These are phyloP conservation scores for Acromyrmex heyeri DNA, from an alignment of 1,140 invertebrate genomes.

Conservation along the genomic window DNA sequence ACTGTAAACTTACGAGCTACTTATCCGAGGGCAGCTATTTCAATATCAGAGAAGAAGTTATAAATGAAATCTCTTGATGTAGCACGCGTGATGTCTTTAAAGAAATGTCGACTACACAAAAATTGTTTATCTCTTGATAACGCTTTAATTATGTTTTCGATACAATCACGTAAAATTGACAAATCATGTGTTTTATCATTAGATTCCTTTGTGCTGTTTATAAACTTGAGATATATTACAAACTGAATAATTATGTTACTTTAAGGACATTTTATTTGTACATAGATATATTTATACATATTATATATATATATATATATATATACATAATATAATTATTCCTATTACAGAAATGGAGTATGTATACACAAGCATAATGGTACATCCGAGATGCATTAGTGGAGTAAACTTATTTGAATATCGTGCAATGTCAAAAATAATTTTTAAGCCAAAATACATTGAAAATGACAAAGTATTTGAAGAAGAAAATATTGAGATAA, in stretches of 20 bases:
- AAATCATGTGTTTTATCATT: constrained; percentile 30
- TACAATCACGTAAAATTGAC: neutral
- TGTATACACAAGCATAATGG: constrained; percentile 68
- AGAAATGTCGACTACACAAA: constrained; percentile 25
- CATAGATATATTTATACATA: constrained; percentile 73
- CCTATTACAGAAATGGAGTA: constrained; percentile 65
- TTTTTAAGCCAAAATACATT: constrained; percentile 68
- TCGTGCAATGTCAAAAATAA: constrained; percentile 73
- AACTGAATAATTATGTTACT: constrained; percentile 67
- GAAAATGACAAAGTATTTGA: constrained; percentile 46
- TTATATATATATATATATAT: constrained; percentile 20
- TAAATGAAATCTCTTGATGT: constrained; percentile 31
- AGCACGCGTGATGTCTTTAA: constrained; percentile 36
- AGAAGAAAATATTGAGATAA: constrained; percentile 15
- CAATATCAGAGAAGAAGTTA: neutral
- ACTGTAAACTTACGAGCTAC: constrained; percentile 23
- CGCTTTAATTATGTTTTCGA: constrained; percentile 36
- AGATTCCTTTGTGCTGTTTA: constrained; percentile 17
- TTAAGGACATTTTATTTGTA: constrained; percentile 70
- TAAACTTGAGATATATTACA: constrained; percentile 42
- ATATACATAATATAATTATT: constrained; percentile 69
- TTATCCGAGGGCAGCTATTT: constrained; percentile 39
- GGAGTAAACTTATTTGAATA: constrained; percentile 61
- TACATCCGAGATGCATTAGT: constrained; percentile 62
- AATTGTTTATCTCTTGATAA: constrained; percentile 36